phyloP scores from a whole-genome alignment of 2,113 vertebrate species.

The Chloropsis cyanopogon region DNA sequence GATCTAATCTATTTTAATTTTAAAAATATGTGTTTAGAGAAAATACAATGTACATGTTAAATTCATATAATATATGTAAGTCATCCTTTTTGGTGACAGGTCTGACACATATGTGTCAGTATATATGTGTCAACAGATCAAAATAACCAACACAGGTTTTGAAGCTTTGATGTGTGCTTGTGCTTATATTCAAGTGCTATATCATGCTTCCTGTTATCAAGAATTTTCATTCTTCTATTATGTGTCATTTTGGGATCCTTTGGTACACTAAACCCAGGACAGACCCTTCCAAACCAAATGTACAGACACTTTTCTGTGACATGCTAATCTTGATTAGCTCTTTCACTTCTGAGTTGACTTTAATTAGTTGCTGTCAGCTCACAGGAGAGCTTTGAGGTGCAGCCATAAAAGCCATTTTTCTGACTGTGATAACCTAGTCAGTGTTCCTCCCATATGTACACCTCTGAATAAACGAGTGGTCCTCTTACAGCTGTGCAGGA shows the following conservation, averaged over 20 bases:
- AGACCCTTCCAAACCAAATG: not conserved
- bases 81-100: not conserved
- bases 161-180: not conserved
- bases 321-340: not conserved
- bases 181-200: not conserved
- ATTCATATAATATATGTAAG: not conserved
- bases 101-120: not conserved
- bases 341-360: not conserved
- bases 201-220: not conserved
- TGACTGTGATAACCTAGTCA: not conserved
- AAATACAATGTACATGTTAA: not conserved
- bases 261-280: not conserved
- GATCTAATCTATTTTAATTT: not conserved
- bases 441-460: not conserved
- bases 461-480: not conserved
- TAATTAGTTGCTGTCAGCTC: not conserved
- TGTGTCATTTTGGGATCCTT: rapidly evolving
- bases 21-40: not conserved
- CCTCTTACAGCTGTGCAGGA: not conserved
- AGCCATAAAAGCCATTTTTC: not conserved
- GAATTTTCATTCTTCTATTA: not conserved
- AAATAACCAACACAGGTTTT: not conserved
- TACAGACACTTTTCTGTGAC: not conserved
- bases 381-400: not conserved
- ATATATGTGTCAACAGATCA: not conserved